Evolutionary conservation across 37 sponge, comb jelly and placozoan species (phyloP), one percentile per base, ranked within the genome.

Genomic region (Crambe crambe): DNA sequence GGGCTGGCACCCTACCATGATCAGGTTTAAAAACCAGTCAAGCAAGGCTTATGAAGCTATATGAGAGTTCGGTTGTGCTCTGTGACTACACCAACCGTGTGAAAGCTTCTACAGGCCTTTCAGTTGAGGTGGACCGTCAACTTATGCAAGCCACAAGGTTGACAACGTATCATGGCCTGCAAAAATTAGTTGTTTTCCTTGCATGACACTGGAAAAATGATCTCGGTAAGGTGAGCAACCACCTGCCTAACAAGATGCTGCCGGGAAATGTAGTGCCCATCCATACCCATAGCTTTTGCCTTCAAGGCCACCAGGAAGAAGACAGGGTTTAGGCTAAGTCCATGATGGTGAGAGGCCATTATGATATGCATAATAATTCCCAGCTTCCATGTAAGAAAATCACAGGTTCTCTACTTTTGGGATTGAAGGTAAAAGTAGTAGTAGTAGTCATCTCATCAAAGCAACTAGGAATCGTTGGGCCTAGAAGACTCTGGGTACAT

Each of bases 391-490:
- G 64, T 0, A 39, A 62, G 5, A 39, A 32, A 20, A 2, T 85
- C 17, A 59, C 29, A 27, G 80, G 37, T 75, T 77, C 20, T 42
- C 76, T 35, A 75, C 71, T 71, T 67, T 77, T 3, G 34, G 78
- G 74, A 6, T 51, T 15, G 15, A 51, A 51, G 54, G 54, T 51
- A 51, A 15, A 9, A 9, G 54, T 9, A 9, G 54, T 15, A 18
- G 15, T 51, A 18, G 9, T 15, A 31, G 59, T 15, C 37, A 57
- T 34, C 76, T 57, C 70, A 12, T 25, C 12, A 21, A 23, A 12
- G 12, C 17, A 65, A 21, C 10, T 65, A 21, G 15, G 25, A 12
- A 12, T 15, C 32, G 12, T 21, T 15, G 22, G 67, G 67, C 56
- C 18, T 18, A 56, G 12, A 56, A 21, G 18, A 56, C 18, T n/a